These are phyloP conservation scores for Apodemia hepburni DNA, from an alignment of 2,888 invertebrate species.

Conservation along the genomic window DNA sequence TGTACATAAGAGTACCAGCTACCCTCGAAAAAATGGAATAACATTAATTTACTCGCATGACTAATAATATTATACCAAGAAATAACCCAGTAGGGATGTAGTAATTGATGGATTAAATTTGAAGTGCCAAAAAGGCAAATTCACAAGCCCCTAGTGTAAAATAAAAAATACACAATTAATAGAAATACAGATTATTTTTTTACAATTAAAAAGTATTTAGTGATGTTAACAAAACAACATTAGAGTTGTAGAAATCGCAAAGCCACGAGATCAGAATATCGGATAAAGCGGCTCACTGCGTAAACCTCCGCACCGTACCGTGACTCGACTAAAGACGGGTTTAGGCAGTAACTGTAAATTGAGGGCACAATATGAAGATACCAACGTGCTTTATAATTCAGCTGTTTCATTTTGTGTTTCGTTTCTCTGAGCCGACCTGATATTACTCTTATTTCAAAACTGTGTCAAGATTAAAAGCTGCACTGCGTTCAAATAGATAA, in stretches of 20 bases:
- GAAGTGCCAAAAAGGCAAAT: no score
- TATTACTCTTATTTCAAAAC: slow-evolving; percentile 4
- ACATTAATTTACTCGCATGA: no score
- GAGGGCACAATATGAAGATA: not conserved
- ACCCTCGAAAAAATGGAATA: no score
- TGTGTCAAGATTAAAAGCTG: slow-evolving; percentile 1
- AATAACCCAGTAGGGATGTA: no score
- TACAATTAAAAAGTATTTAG: not conserved
- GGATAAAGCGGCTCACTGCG: slow-evolving; percentile 4
- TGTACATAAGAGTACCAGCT: no score
- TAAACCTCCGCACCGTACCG: slow-evolving; percentile 4
- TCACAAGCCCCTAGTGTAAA: no score
- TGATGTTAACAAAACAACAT: not conserved
- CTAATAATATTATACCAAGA: no score
- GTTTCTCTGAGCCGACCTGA: not conserved
- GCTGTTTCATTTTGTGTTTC: not conserved
- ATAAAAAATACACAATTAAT: no score
- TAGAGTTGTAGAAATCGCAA: not conserved
- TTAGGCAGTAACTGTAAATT: slow-evolving; percentile 9
- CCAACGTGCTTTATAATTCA: slow-evolving; percentile 3
- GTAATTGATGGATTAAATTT: no score
- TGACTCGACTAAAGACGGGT: slow-evolving; percentile 1
- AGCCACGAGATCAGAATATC: not conserved
- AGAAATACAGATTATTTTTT: no score
- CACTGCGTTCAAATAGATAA: not conserved